Conservation (phyloP, 2,888 invertebrate species). For the Alcis repandata region DNA sequence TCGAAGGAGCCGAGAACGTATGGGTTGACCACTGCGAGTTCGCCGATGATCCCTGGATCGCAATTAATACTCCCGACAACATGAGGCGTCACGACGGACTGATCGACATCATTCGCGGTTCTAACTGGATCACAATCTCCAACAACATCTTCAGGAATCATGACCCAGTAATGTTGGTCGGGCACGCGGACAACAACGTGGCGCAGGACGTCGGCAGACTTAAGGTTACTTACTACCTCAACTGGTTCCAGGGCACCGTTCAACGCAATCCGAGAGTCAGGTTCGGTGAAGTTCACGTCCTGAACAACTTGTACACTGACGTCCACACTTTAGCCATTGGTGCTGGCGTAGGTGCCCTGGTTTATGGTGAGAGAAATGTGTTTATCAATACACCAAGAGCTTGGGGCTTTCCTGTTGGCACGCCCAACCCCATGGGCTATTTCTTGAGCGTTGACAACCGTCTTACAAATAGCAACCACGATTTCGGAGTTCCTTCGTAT, state of each 20-base stretch:
- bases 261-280: constrained; percentile 39
- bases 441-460: constrained; percentile 20
- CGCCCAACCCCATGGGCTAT: constrained; percentile 19
- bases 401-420: constrained; percentile 19
- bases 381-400: constrained; percentile 28
- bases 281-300: constrained; percentile 34
- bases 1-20: constrained; percentile 16
- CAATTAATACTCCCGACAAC: constrained; percentile 14
- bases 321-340: constrained; percentile 32
- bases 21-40: constrained; percentile 41
- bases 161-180: constrained; percentile 30
- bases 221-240: constrained; percentile 31
- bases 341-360: constrained; percentile 13
- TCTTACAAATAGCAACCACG: constrained; percentile 21
- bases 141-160: constrained; percentile 44
- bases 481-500: constrained; percentile 10
- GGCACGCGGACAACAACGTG: constrained; percentile 31
- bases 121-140: constrained; percentile 37
- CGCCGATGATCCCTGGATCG: constrained; percentile 41
- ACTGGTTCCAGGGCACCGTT: constrained; percentile 39
- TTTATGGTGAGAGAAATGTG: constrained; percentile 32
- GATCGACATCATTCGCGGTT: constrained; percentile 33
- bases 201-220: constrained; percentile 35
- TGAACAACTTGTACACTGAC: constrained; percentile 40
- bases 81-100: constrained; percentile 40